Evolutionary conservation across 2,113 vertebrate genomes (phyloP).

Genomic region (Emydocephalus ijimae): DNA sequence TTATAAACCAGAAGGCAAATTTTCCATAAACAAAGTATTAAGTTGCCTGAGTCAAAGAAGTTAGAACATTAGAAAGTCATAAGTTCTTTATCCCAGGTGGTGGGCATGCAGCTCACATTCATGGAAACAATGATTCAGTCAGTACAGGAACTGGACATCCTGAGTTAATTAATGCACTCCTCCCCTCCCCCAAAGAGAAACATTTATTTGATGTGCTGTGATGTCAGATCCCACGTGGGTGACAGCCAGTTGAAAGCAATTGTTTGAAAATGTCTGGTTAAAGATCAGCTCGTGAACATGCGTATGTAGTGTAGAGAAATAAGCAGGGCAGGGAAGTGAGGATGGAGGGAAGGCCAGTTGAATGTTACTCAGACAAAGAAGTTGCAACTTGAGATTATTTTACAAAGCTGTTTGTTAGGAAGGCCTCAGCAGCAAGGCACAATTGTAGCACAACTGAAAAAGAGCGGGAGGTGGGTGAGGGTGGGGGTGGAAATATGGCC

Average conservation of each 20-base stretch:
- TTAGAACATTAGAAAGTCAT: neutral
- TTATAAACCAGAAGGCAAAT: neutral
- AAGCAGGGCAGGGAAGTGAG: neutral
- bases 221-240: conserved; percentile 13
- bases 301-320: neutral
- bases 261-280: neutral
- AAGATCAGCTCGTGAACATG: neutral
- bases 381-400: neutral
- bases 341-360: neutral
- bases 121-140: conserved; percentile 15
- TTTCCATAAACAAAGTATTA: neutral
- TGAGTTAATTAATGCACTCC: conserved; percentile 17
- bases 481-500: neutral
- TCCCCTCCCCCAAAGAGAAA: neutral
- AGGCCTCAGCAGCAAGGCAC: neutral
- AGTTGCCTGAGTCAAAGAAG: neutral
- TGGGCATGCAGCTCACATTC: neutral
- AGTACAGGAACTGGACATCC: conserved; percentile 19
- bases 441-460: neutral
- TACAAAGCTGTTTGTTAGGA: neutral
- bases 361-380: neutral
- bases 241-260: conserved; percentile 4
- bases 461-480: neutral
- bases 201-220: neutral
- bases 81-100: neutral